phyloP scores from a whole-genome alignment of 35 echinoderm and acorn worm species.

The Heliocidaris erythrogramma region DNA sequence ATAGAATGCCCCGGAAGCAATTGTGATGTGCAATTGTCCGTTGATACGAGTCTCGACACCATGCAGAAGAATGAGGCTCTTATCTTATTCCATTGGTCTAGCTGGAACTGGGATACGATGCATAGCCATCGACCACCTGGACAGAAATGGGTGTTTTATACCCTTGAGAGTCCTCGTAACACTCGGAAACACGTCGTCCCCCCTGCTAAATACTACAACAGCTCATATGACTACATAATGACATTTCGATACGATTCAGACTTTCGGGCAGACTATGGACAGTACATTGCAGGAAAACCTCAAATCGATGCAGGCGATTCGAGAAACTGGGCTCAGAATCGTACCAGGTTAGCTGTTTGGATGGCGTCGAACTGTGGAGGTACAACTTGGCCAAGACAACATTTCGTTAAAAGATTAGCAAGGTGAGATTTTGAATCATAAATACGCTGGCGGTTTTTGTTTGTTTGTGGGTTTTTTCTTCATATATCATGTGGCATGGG shows the following conservation, averaged over 20 bases:
- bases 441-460: no score
- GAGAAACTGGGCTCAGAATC: constrained; percentile 40
- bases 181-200: constrained; percentile 60
- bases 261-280: constrained; percentile 66
- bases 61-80: constrained; percentile 67
- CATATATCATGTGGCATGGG: no score
- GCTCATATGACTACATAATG: constrained; percentile 57
- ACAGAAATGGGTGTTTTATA: constrained; percentile 82
- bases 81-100: constrained; percentile 64
- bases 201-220: constrained; percentile 45
- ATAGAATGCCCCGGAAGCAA: not conserved
- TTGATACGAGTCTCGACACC: not conserved
- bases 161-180: constrained; percentile 69
- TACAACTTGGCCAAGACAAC: constrained; percentile 55
- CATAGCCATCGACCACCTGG: not conserved
- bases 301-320: not conserved
- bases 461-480: no score
- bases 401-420: constrained; percentile 52
- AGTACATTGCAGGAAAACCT: constrained; percentile 45
- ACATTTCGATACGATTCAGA: constrained; percentile 63
- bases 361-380: constrained; percentile 73
- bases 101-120: constrained; percentile 57
- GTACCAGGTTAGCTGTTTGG: constrained; percentile 58
- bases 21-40: not conserved
- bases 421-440: constrained; percentile 7